Conservation (phyloP, 1,140 invertebrate genomes). For the Geopemphigus sp. region DNA sequence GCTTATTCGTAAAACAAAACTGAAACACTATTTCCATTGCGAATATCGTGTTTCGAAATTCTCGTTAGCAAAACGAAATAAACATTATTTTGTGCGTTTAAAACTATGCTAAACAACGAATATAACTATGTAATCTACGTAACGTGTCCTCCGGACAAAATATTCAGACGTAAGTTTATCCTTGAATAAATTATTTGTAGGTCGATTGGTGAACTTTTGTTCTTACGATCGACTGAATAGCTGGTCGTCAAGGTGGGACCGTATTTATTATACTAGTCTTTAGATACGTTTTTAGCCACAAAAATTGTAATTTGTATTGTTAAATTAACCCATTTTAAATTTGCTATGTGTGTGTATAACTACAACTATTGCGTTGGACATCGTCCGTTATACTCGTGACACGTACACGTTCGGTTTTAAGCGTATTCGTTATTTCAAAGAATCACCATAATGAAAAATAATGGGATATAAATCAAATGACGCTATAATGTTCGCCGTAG, state of each 20-base stretch:
- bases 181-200: constrained; percentile 46
- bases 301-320: not conserved
- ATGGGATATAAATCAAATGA: constrained; percentile 38
- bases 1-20: not conserved
- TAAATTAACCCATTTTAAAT: not conserved
- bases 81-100: not conserved
- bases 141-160: constrained; percentile 19
- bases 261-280: not conserved
- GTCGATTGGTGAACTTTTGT: constrained; percentile 41
- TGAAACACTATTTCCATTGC: no score
- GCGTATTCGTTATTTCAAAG: not conserved
- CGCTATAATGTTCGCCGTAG: not conserved
- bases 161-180: not conserved
- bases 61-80: not conserved
- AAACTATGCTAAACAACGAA: not conserved
- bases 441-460: constrained; percentile 43
- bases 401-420: not conserved
- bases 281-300: not conserved
- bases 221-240: constrained; percentile 7
- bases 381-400: not conserved
- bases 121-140: not conserved
- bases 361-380: not conserved
- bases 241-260: not conserved
- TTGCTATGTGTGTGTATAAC: not conserved
- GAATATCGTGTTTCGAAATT: not conserved